Conservation (phyloP, 2,797 vertebrate genomes). For the Melanogrammus aeglefinus region DNA sequence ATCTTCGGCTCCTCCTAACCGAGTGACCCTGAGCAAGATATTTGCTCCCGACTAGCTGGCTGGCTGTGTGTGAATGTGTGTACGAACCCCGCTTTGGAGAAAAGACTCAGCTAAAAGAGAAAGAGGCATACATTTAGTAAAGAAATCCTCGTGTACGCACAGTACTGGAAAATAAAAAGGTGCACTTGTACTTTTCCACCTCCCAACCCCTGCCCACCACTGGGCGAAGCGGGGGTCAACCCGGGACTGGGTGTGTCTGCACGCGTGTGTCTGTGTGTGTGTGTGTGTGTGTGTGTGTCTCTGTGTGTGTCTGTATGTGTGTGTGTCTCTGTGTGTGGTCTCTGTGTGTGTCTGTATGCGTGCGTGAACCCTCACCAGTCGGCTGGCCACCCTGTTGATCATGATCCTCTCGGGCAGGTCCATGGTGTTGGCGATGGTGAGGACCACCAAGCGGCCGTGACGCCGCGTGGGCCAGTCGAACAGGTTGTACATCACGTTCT, state of each 20-base stretch:
- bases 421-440: conserved; percentile 98
- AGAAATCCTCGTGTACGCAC: neutral
- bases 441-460: conserved; percentile 86
- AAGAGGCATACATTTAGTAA: neutral
- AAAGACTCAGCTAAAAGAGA: too few relatives aligned
- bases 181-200: too few relatives aligned
- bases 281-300: too few relatives aligned
- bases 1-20: too few relatives aligned
- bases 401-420: conserved; percentile 96
- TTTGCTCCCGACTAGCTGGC: too few relatives aligned
- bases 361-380: conserved; percentile 80
- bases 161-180: neutral
- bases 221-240: neutral
- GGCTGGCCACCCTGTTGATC: conserved; percentile 93
- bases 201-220: neutral
- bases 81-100: too few relatives aligned
- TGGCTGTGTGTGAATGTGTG: too few relatives aligned
- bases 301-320: neutral
- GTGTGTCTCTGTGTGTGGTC: neutral
- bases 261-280: neutral
- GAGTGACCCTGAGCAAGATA: too few relatives aligned
- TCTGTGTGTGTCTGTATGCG: neutral
- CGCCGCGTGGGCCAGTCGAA: conserved; percentile 94
- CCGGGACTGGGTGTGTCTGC: neutral
- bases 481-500: conserved; percentile 94